phyloP scores from a whole-genome alignment of 2,113 vertebrate genomes.

The Anoura caudifer region DNA sequence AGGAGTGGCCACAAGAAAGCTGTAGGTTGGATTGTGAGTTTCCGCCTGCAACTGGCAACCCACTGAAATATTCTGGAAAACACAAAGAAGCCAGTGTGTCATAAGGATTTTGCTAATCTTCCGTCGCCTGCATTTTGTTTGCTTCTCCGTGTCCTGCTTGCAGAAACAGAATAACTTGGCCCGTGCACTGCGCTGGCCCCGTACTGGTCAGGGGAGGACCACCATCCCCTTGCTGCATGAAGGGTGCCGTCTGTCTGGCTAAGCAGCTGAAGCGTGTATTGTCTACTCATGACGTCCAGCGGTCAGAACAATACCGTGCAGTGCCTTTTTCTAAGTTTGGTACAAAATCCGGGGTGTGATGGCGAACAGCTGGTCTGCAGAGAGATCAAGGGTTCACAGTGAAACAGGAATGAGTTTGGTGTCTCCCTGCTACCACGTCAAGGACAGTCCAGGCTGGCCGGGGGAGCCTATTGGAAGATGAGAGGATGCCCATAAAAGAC shows the following conservation, averaged over 20 bases:
- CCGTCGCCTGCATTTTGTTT: neutral
- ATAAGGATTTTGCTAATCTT: neutral
- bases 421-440: neutral
- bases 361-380: neutral
- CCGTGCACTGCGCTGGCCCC: neutral
- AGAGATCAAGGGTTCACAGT: no score
- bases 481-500: neutral
- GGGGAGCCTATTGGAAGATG: neutral
- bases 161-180: neutral
- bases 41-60: neutral
- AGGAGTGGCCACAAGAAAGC: neutral
- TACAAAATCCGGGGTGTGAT: neutral
- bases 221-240: accelerated
- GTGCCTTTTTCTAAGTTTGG: neutral
- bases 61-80: neutral
- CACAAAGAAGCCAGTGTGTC: neutral
- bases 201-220: neutral
- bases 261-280: conserved; percentile 33
- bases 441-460: neutral
- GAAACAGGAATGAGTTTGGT: neutral
- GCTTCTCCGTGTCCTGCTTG: neutral
- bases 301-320: conserved; percentile 69
- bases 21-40: neutral
- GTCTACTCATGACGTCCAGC: conserved; percentile 77
- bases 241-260: conserved; percentile 2